Base-by-base conservation (phyloP, 2,113 vertebrate species). In the Melanocharis versteri region DNA sequence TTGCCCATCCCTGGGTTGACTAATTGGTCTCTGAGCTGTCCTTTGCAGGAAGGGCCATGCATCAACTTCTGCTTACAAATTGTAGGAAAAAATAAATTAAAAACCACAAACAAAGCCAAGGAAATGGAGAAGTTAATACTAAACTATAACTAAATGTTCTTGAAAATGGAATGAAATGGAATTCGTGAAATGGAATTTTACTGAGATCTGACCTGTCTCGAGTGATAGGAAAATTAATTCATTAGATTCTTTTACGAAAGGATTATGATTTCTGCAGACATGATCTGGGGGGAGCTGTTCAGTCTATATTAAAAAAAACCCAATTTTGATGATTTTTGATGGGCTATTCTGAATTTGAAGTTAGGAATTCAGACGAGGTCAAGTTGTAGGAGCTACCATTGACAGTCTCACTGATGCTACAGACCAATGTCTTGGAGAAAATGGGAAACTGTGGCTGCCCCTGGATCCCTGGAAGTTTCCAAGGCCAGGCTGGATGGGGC, bases 1-100 rank as follows among this genome's bases (percentile, higher is more conserved):
- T 81, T 75, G 88, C 71, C 69, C 22, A 35, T 73, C 91, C 56
- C 60, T 68, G 58, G 39, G 37, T 84, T 81, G 72, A 90, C 83
- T 93, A 93, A 88, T 94, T 94, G 90, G 83, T 90, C 79, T 93
- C 96, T 87, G 50, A 4, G 68, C 83, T 83, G 5, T 90, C 33
- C 51, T 77, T 85, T 80, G 60, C 83, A 48, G 76, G 76, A 70
- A 75, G 37, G 66, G 64, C 56, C 76, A 60, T 83, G 64, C 75
- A 80, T 96, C 90, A 86, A 56, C 61, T 66, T 75, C 88, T 89
- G 33, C 71, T 47, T 78, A 89, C 61, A 93, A 94, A 89, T 37
- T 15, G 26, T 10, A 39, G 0, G 5, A 65, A 81, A 72, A 69
- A 33, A 44, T 9, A 48, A 56, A 15, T 27, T 44, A 44, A 45